A percentile compares a stretch with the other conserved stretches of the same genome.
Evolutionary conservation across 2,797 vertebrate species (phyloP).

Genomic region (Eulemur rubriventer): DNA sequence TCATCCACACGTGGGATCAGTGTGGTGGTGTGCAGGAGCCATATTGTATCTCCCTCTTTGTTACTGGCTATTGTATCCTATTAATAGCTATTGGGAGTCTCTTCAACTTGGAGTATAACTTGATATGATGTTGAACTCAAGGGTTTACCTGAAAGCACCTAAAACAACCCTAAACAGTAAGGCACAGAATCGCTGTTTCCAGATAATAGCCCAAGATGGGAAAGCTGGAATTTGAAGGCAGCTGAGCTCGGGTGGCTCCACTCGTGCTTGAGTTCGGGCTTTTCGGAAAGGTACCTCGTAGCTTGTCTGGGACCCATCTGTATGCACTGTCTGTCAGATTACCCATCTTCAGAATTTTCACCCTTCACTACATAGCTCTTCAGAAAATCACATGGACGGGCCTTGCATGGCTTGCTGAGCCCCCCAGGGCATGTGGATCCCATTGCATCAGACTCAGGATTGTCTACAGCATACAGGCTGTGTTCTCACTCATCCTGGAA

Average conservation of each 20-base stretch:
- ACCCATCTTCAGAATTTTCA: background rate
- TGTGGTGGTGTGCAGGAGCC: background rate
- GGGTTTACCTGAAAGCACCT: background rate
- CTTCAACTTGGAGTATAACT: background rate
- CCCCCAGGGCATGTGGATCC: background rate
- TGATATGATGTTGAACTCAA: background rate
- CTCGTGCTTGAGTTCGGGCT: background rate
- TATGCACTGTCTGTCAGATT: background rate
- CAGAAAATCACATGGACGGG: too few relatives aligned
- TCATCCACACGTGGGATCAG: background rate
- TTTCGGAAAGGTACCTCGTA: background rate
- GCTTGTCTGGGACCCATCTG: background rate
- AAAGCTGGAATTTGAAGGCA: background rate
- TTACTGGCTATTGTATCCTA: background rate
- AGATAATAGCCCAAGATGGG: too few relatives aligned
- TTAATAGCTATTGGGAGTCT: too few relatives aligned
- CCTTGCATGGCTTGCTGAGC: background rate
- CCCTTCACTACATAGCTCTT: background rate
- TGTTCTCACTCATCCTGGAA: background rate
- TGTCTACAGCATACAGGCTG: fast-evolving
- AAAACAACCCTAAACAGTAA: background rate
- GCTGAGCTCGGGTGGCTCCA: too few relatives aligned
- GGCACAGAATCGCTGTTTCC: background rate
- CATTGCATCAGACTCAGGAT: background rate
- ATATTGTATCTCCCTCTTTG: background rate